Evolutionary conservation across 2,113 vertebrate species (phyloP).

Genomic region (Mastomys coucha): DNA sequence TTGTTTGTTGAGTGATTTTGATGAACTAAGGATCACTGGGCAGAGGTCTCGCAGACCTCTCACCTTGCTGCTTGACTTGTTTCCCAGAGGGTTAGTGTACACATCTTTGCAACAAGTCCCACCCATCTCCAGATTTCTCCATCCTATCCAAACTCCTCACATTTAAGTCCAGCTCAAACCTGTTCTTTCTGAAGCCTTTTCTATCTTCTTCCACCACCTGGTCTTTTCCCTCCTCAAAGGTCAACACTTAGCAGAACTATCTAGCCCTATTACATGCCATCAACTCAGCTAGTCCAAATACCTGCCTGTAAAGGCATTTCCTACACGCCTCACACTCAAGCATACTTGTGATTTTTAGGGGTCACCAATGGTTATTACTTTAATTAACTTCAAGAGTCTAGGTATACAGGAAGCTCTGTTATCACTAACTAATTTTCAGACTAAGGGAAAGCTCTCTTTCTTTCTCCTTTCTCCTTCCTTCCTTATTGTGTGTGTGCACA

Average conservation of each 20-base stretch:
- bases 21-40: background rate
- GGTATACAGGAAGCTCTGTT: background rate
- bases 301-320: constrained; percentile 6
- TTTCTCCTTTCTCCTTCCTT: too few species aligned
- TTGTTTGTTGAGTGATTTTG: background rate
- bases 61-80: background rate
- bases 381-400: background rate
- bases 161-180: constrained; percentile 5
- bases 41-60: background rate
- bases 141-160: background rate
- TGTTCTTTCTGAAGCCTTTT: background rate
- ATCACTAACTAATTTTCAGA: constrained; percentile 38
- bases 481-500: background rate
- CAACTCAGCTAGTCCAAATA: background rate
- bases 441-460: background rate
- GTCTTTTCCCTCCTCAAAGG: background rate
- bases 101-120: background rate
- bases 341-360: background rate
- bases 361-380: background rate
- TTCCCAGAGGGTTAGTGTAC: background rate
- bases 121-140: background rate
- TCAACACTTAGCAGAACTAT: background rate
- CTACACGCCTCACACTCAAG: background rate
- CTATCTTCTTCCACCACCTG: background rate
- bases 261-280: background rate